These are phyloP conservation scores for Drosophila incognita DNA, from an alignment of 2,888 invertebrate species.

Conservation along the genomic window DNA sequence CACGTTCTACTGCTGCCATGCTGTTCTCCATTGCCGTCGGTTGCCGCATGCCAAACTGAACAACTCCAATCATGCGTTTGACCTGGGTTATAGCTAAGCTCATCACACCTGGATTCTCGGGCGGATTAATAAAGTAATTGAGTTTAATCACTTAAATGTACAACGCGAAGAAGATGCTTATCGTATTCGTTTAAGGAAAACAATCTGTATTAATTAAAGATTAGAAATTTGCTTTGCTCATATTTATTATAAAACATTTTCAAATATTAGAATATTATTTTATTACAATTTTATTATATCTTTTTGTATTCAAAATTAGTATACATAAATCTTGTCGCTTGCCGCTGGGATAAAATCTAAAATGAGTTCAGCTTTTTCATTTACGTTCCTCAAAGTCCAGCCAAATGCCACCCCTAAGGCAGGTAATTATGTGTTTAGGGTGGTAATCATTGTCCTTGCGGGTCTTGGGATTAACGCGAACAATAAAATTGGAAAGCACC, in stretches of 20 bases:
- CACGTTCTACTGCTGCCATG: slow-evolving; percentile 91
- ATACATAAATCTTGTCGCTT: too few species aligned
- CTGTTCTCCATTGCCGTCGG: slow-evolving; percentile 86
- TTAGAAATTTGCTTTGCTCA: background rate
- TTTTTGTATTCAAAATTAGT: background rate
- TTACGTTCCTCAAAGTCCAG: slow-evolving; percentile 71
- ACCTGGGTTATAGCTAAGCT: slow-evolving; percentile 93
- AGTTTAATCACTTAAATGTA: slow-evolving; percentile 94
- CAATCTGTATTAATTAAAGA: background rate
- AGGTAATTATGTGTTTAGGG: slow-evolving; percentile 63
- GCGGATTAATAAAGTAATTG: slow-evolving; percentile 91
- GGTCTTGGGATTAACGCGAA: slow-evolving; percentile 80
- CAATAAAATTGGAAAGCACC: slow-evolving; percentile 80
- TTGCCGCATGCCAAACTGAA: slow-evolving; percentile 94
- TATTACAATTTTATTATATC: too few species aligned
- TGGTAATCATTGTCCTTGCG: slow-evolving; percentile 78
- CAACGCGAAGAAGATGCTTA: slow-evolving; percentile 85
- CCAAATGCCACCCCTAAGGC: slow-evolving; percentile 79
- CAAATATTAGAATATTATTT: background rate
- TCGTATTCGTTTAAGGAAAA: background rate
- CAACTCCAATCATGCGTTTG: slow-evolving; percentile 89
- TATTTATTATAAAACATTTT: background rate
- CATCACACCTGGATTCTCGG: slow-evolving; percentile 89
- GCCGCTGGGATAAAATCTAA: background rate
- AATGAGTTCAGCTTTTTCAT: background rate